phyloP scores from a whole-genome alignment of 1,140 invertebrate species.

The Galleria mellonella region DNA sequence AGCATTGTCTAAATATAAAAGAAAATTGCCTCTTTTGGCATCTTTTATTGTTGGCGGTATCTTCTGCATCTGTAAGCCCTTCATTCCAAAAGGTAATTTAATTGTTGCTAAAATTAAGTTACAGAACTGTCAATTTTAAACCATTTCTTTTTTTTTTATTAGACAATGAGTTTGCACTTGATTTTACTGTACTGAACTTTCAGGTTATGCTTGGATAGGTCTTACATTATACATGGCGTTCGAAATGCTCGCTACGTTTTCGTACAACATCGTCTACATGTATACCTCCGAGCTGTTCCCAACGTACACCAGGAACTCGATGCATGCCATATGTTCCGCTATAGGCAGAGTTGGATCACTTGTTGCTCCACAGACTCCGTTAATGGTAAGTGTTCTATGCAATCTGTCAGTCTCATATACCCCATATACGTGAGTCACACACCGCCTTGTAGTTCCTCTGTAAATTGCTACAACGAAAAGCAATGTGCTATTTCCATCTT shows the following conservation, averaged over 20 bases:
- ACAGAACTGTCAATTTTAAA: neutral
- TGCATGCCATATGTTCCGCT: slow-evolving; percentile 79
- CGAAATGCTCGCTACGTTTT: slow-evolving; percentile 79
- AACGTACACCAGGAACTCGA: slow-evolving; percentile 78
- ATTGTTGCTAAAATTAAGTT: neutral
- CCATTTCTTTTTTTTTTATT: no score
- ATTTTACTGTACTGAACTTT: no score
- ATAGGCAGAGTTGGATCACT: slow-evolving; percentile 80
- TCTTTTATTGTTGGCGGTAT: slow-evolving; percentile 52
- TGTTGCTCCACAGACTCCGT: slow-evolving; percentile 78
- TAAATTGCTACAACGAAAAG: no score
- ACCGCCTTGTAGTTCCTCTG: no score
- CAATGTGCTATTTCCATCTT: no score
- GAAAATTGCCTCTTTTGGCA: slow-evolving; percentile 39
- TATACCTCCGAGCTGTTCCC: slow-evolving; percentile 83
- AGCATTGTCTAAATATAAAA: slow-evolving; percentile 43
- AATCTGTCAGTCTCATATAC: neutral
- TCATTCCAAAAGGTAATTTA: slow-evolving; percentile 45
- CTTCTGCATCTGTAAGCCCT: slow-evolving; percentile 53
- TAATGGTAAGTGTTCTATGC: slow-evolving; percentile 46
- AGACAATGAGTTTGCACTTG: slow-evolving; percentile 5
- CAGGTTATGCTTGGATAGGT: slow-evolving; percentile 48
- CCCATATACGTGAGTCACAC: no score
- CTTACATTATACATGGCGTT: slow-evolving; percentile 76
- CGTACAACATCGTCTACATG: slow-evolving; percentile 79